Base-by-base conservation (phyloP, 2,888 invertebrate genomes). In the Boloria euphrosyne region DNA sequence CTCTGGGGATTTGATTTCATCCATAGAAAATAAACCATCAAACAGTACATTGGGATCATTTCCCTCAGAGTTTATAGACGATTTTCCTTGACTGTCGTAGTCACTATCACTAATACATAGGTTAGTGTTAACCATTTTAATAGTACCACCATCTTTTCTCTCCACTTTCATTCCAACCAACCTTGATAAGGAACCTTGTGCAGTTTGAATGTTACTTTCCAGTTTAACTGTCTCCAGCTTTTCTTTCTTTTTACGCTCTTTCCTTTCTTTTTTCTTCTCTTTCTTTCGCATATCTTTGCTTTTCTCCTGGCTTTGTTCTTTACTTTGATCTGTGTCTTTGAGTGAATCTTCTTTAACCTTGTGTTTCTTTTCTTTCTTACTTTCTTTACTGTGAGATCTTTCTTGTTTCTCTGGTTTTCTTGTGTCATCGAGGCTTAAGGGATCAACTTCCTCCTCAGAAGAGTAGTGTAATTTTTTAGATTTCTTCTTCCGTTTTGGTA, bases 11-110 rank as follows among this genome's bases (percentile, higher is more conserved):
- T 80, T 85, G 1, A 83, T 69, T 47, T 87, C 86, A n/a, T 87
- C 88, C 83, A 88, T 87, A 27, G 83, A 82, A 66, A 80, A 88
- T 14, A 85, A 70, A 18, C 86, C 86, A 65, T 89, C 90, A 58
- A 82, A 82, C 16, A 85, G 60, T 1, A 88, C 81, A 49, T 82
- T 76, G 4, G 77, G 70, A 18, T 82, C 82, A 64, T 76, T 80
- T 2, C 71, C 75, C 67, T 83, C 84, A 0, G 83, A 81, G 51
- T 77, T 76, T 4, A 78, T 7, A 0, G 84, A 85, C 2, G 78
- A 78, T 60, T 84, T 86, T n/a, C 79, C 82, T 78, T 85, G 87
- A 62, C 81, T 86, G 27, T 84, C 84, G 22, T 80, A 81, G 69
- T 85, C 85, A 66, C 81, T 86, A 52, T 84, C 83, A 52, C 76